Conservation (phyloP, 1,140 invertebrate genomes). For the Bacillus rossius region DNA sequence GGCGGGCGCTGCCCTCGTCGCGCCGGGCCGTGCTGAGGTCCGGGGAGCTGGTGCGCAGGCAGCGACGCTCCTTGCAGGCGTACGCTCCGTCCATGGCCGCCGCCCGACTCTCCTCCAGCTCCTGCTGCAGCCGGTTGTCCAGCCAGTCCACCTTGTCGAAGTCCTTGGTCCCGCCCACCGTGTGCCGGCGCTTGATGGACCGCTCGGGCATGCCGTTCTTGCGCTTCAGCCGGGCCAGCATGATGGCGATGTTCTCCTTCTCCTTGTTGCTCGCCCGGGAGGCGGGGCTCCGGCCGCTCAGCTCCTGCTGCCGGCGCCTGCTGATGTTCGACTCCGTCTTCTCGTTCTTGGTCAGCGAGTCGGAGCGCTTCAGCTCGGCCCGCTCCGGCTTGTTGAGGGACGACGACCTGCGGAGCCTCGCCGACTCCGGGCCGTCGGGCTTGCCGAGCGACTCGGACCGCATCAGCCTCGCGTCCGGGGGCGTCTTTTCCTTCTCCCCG, state of each 20-base stretch:
- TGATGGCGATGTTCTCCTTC: conserved; percentile 19
- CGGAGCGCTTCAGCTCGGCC: conserved; percentile 49
- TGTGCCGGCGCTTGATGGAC: conserved; percentile 83
- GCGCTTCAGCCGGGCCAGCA: conserved; percentile 55
- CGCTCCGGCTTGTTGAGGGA: conserved; percentile 67
- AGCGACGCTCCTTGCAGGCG: conserved; percentile 40
- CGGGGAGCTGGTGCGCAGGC: conserved; percentile 54
- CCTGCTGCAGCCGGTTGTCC: conserved; percentile 48
- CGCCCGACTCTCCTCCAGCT: conserved; percentile 44
- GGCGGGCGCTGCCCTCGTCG: conserved; percentile 38
- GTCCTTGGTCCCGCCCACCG: conserved; percentile 85
- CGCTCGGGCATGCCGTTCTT: conserved; percentile 70
- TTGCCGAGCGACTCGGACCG: conserved; percentile 31
- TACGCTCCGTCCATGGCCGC: conserved; percentile 36
- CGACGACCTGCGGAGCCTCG: conserved; percentile 54
- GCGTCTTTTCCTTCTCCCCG: conserved; percentile 27
- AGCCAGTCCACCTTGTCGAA: conserved; percentile 61
- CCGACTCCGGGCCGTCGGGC: conserved; percentile 26
- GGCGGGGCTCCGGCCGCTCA: conserved; percentile 39
- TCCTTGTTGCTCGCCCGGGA: conserved; percentile 15
- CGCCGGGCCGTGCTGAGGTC: conserved; percentile 49
- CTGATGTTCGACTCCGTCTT: conserved; percentile 76
- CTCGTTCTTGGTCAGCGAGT: conserved; percentile 69
- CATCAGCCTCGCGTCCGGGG: conserved; percentile 27
- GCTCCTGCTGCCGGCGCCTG: conserved; percentile 57